phyloP scores from a whole-genome alignment of 2,113 vertebrate species.

The Chlamydotis undulata region DNA sequence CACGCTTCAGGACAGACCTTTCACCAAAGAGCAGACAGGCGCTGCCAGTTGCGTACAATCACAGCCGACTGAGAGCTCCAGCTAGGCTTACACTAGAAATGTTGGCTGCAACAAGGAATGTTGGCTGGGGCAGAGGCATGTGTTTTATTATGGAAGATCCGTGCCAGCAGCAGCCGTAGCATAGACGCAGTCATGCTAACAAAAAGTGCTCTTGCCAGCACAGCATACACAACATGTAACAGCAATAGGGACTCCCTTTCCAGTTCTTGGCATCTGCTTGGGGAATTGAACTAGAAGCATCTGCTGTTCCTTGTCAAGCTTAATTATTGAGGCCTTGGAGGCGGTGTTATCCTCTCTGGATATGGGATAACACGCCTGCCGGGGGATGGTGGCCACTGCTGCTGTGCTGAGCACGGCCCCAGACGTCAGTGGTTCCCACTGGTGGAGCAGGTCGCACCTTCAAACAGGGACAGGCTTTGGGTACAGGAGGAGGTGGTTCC shows the following conservation, averaged over 20 bases:
- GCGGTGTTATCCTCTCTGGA: not conserved
- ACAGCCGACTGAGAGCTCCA: not conserved
- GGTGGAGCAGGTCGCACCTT: not conserved
- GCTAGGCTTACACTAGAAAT: not conserved
- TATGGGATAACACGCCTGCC: not conserved
- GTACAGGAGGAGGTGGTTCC: not conserved
- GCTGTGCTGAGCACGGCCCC: not conserved
- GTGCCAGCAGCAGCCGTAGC: not conserved
- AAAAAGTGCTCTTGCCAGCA: not conserved
- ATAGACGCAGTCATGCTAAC: not conserved
- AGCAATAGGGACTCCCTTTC: not conserved
- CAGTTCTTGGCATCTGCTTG: not conserved
- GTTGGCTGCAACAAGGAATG: slow-evolving; percentile 6
- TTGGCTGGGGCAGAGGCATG: slow-evolving; percentile 14
- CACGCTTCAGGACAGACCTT: not conserved
- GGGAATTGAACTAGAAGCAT: not conserved
- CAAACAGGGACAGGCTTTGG: not conserved
- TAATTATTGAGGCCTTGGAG: not conserved
- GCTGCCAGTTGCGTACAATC: rapidly evolving
- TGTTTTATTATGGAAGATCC: not conserved
- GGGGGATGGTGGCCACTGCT: not conserved
- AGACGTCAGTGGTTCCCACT: not conserved
- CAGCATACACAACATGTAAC: not conserved
- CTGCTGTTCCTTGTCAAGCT: not conserved
- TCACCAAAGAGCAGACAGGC: not conserved